phyloP scores from a whole-genome alignment of 1,140 invertebrate genomes.

The Zaprionus ornatus region DNA sequence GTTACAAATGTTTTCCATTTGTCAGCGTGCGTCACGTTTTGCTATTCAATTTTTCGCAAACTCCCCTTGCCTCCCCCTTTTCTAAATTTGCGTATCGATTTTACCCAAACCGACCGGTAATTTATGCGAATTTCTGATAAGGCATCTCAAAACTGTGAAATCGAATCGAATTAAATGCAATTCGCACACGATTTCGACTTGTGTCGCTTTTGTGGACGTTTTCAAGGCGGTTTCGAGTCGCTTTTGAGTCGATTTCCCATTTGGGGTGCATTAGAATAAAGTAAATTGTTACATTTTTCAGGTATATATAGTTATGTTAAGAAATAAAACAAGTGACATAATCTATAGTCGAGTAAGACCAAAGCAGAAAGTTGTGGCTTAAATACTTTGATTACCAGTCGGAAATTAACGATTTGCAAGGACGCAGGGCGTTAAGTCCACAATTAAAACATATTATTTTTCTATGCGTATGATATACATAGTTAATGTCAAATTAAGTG shows the following conservation, averaged over 20 bases:
- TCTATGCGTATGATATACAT: no score
- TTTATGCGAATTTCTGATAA: slow-evolving; percentile 78
- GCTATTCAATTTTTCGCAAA: slow-evolving; percentile 55
- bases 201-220: slow-evolving; percentile 15
- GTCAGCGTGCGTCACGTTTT: slow-evolving; percentile 65
- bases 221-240: slow-evolving; percentile 19
- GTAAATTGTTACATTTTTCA: background rate
- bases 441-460: no score
- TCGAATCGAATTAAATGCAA: slow-evolving; percentile 49
- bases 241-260: background rate
- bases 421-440: fast-evolving
- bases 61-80: slow-evolving; percentile 6
- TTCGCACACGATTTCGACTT: slow-evolving; percentile 20
- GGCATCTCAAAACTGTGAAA: slow-evolving; percentile 62
- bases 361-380: no score
- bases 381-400: no score
- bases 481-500: no score
- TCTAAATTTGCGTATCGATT: slow-evolving; percentile 77
- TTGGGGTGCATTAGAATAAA: background rate
- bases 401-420: no score
- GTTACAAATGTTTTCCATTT: slow-evolving; percentile 82
- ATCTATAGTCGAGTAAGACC: no score
- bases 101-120: slow-evolving; percentile 38
- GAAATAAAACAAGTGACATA: no score
- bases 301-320: background rate